Evolutionary conservation across 1,140 invertebrate species (phyloP), one percentile per base, ranked within the genome.

Genomic region (Ceratina japonica): DNA sequence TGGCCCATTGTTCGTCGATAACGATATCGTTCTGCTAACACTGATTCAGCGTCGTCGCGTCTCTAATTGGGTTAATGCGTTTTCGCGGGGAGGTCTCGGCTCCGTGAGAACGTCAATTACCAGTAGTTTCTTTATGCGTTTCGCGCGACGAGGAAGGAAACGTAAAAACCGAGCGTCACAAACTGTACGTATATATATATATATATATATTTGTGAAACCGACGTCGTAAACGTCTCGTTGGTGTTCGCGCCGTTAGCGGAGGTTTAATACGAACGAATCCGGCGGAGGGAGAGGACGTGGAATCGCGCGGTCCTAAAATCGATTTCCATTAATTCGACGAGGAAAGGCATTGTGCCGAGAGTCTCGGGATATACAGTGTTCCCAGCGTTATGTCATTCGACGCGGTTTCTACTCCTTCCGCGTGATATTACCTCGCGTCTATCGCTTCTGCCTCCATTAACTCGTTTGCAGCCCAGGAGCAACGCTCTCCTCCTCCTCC

Each of bases 301-400:
- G 68, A 44, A 54, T 52, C 37, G 49, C 20, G 49, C 68, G 18
- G 51, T 58, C 20, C 62, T 65, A 37, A 82, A 83, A 83, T 82
- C 81, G 81, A 83, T 83, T 83, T 83, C 81, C 80, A 82, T 83
- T 82, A 83, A 82, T 83, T 83, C 65, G 70, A 37, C 65, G 70
- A 37, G 81, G 54, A 58, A 44, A 74, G 59, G 44, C 61, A 58
- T 80, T 81, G 74, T 82, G 65, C 56, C 68, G 31, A 27, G 31
- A 27, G 20, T 44, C 18, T 61, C 31, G 49, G 70, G 37, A 44
- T 72, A 61, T 61, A 73, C 15, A n/a, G 31, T 37, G n/a, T 15
- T 27, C 13, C 12, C 44, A 12, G 56, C n/a, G n/a, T 54, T 54
- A 49, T 61, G 31, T 37, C 22, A 49, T 62, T 37, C 27, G 27